A percentile compares a stretch with the other conserved stretches of the same genome.
These are phyloP conservation scores for Paracyclopina nana DNA, from an alignment of 1,140 invertebrate genomes.

Conservation along the genomic window DNA sequence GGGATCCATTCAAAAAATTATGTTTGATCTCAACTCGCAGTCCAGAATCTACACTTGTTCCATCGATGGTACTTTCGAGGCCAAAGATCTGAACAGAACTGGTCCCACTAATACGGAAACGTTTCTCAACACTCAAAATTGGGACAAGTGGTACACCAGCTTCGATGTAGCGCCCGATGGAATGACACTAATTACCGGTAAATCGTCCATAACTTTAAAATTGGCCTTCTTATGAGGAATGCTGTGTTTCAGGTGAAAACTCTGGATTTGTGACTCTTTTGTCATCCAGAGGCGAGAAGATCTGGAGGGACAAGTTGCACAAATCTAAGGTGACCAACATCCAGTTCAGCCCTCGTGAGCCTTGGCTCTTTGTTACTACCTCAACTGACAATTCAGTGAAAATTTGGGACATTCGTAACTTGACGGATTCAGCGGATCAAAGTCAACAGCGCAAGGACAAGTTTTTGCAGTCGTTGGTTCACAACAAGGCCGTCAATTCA, in stretches of 20 bases:
- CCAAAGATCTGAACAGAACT: conserved; percentile 21
- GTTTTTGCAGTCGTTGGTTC: conserved; percentile 21
- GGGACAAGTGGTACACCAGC: conserved; percentile 25
- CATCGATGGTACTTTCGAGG: conserved; percentile 23
- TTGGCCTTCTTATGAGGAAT: too few species aligned
- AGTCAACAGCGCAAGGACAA: not conserved
- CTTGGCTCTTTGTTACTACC: conserved; percentile 25
- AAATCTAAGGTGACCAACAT: conserved; percentile 24
- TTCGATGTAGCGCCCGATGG: conserved; percentile 22
- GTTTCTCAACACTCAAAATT: conserved; percentile 23
- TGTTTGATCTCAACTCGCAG: conserved; percentile 23
- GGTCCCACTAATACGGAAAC: conserved; percentile 19
- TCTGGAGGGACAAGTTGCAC: conserved; percentile 22
- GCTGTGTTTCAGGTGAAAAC: too few species aligned
- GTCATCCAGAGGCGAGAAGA: conserved; percentile 22
- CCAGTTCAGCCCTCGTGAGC: conserved; percentile 25
- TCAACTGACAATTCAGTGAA: conserved; percentile 25
- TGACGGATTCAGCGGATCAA: conserved; percentile 22
- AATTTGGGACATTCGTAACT: conserved; percentile 25
- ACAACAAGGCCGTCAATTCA: conserved; percentile 25
- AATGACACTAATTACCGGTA: conserved; percentile 23
- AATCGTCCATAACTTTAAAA: too few species aligned
- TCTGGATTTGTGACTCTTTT: conserved; percentile 22
- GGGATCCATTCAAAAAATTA: conserved; percentile 25
- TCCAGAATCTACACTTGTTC: conserved; percentile 23